Conservation (phyloP, 1,140 invertebrate genomes). For the Grapholita molesta region DNA sequence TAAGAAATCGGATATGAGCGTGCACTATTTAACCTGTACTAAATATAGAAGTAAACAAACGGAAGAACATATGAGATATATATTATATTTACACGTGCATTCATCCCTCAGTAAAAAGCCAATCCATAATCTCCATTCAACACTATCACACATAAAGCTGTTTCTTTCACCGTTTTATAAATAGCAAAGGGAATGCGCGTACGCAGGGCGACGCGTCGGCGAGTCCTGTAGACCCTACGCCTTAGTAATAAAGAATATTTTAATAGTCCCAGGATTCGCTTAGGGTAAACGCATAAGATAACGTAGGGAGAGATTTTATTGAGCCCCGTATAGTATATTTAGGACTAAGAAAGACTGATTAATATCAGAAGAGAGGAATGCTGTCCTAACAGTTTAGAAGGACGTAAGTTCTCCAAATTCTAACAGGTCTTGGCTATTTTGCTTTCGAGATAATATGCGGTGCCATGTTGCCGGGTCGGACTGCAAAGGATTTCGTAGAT, state of each 20-base stretch:
- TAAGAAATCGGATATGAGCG: background rate
- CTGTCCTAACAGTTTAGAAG: background rate
- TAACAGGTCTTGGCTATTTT: background rate
- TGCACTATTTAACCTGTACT: background rate
- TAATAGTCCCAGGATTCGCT: background rate
- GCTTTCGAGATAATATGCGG: background rate
- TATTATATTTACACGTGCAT: background rate
- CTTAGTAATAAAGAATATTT: background rate
- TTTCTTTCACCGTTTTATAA: conserved; percentile 58
- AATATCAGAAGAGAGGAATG: conserved; percentile 27
- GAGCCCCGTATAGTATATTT: conserved; percentile 38
- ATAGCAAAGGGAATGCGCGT: conserved; percentile 57
- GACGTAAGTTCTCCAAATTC: background rate
- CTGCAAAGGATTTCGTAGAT: conserved; percentile 4
- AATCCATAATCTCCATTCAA: conserved; percentile 53
- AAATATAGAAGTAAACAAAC: background rate
- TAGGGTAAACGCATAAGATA: conserved; percentile 38
- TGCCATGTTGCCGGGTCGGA: background rate
- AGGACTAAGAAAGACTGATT: conserved; percentile 47
- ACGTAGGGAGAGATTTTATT: conserved; percentile 54
- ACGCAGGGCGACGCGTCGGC: conserved; percentile 17
- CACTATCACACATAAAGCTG: conserved; percentile 51
- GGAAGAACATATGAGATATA: background rate
- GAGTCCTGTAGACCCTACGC: background rate
- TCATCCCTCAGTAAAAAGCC: conserved; percentile 12